A percentile compares a stretch with the other conserved stretches of the same genome.
phyloP scores from a whole-genome alignment of 2,888 invertebrate species.

The Ceraclea dissimilis region DNA sequence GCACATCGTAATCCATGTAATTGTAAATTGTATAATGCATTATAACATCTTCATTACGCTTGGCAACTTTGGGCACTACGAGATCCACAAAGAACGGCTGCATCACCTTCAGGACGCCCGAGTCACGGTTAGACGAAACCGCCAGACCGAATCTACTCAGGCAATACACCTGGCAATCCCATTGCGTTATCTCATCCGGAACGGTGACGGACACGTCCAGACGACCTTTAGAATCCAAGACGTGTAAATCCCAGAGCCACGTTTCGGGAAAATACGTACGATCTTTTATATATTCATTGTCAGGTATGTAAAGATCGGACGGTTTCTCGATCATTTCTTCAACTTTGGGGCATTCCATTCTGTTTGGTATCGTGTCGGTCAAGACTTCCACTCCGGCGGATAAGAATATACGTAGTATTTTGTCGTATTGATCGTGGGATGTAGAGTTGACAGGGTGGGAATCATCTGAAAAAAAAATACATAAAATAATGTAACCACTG shows the following conservation, averaged over 20 bases:
- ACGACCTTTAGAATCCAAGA: slow-evolving; percentile 28
- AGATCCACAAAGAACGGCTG: slow-evolving; percentile 71
- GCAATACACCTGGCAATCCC: slow-evolving; percentile 40
- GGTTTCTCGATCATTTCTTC: slow-evolving; percentile 5
- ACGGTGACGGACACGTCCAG: slow-evolving; percentile 31
- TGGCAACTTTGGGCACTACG: slow-evolving; percentile 57
- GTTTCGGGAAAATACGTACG: slow-evolving; percentile 52
- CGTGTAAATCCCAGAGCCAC: slow-evolving; percentile 57
- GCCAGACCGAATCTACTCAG: slow-evolving; percentile 37
- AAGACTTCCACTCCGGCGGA: slow-evolving; percentile 18
- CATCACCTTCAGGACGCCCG: slow-evolving; percentile 61
- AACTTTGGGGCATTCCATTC: slow-evolving; percentile 13
- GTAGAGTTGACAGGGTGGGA: not conserved
- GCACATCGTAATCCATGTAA: slow-evolving; percentile 60
- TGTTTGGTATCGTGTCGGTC: slow-evolving; percentile 18
- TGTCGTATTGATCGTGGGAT: slow-evolving; percentile 2
- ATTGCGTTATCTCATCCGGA: slow-evolving; percentile 41
- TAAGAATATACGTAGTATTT: slow-evolving; percentile 15
- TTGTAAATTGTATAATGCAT: slow-evolving; percentile 64
- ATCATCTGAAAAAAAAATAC: not conserved
- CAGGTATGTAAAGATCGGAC: slow-evolving; percentile 1
- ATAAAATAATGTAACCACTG: not conserved
- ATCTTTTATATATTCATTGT: slow-evolving; percentile 12
- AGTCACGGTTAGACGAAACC: slow-evolving; percentile 38
- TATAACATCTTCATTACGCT: slow-evolving; percentile 57